phyloP scores from a whole-genome alignment of 2,113 vertebrate genomes.

The Nanorana parkeri region DNA sequence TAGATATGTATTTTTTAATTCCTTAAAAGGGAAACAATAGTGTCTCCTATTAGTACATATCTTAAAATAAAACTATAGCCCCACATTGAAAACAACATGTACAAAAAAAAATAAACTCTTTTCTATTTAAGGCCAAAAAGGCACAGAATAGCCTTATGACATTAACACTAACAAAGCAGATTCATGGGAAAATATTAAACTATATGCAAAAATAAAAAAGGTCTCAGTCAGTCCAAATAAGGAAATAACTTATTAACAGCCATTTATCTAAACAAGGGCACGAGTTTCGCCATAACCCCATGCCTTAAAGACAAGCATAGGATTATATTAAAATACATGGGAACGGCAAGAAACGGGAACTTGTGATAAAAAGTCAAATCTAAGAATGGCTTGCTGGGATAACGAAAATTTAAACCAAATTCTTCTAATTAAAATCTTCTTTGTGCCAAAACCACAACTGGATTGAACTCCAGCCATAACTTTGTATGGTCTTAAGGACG shows the following conservation, averaged over 20 bases:
- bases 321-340: not conserved
- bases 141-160: not conserved
- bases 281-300: not conserved
- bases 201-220: not conserved
- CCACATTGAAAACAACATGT: too few relatives aligned
- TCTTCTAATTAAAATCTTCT: constrained; percentile 61
- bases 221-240: not conserved
- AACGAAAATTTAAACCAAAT: constrained; percentile 63
- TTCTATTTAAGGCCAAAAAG: not conserved
- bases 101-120: too few relatives aligned
- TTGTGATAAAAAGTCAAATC: constrained; percentile 42
- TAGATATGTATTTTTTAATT: too few relatives aligned
- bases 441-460: constrained; percentile 66
- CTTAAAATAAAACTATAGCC: too few relatives aligned
- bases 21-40: too few relatives aligned
- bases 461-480: constrained; percentile 58
- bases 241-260: not conserved
- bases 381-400: constrained; percentile 55
- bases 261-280: not conserved
- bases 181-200: not conserved
- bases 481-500: constrained; percentile 64
- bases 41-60: too few relatives aligned
- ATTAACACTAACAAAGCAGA: not conserved
- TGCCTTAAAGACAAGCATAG: not conserved
- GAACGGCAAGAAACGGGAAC: not conserved